phyloP scores from a whole-genome alignment of 92 coral and sea anemone genomes.

The Anthopleura xanthogrammica region DNA sequence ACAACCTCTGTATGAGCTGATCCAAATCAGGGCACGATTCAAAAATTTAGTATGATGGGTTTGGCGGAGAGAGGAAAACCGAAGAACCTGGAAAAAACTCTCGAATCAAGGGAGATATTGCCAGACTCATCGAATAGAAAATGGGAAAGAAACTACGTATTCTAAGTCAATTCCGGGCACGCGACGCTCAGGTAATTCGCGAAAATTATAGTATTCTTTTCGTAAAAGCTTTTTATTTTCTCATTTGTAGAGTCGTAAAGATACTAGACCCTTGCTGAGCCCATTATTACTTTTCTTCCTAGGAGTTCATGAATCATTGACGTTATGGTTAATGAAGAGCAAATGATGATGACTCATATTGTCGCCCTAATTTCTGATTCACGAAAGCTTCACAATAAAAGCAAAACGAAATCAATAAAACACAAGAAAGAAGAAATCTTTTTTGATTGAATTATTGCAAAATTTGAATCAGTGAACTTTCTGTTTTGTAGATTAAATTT shows the following conservation, averaged over 20 bases:
- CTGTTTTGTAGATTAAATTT: neutral
- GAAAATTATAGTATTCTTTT: neutral
- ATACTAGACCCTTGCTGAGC: conserved; percentile 23
- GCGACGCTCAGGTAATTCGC: neutral
- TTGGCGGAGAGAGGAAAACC: too few species aligned
- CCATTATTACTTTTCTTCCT: conserved; percentile 16
- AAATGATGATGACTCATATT: neutral
- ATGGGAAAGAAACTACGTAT: neutral
- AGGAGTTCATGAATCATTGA: conserved; percentile 35
- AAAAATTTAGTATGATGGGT: too few species aligned
- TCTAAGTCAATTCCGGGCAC: neutral
- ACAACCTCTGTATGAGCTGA: too few species aligned
- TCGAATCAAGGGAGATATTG: too few species aligned
- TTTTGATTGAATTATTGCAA: neutral
- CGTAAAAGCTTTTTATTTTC: neutral
- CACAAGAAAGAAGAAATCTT: neutral
- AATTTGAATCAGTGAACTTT: too few species aligned
- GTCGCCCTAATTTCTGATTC: neutral
- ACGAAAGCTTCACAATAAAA: neutral
- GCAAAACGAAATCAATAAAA: neutral
- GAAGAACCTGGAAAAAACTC: too few species aligned
- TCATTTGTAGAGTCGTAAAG: conserved; percentile 7
- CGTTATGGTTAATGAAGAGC: conserved; percentile 10
- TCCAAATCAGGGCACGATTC: too few species aligned
- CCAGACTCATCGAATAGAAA: neutral